A percentile compares a stretch with the other conserved stretches of the same genome.
Evolutionary conservation across 2,888 invertebrate species (phyloP).

Genomic region (Penaeus monodon): DNA sequence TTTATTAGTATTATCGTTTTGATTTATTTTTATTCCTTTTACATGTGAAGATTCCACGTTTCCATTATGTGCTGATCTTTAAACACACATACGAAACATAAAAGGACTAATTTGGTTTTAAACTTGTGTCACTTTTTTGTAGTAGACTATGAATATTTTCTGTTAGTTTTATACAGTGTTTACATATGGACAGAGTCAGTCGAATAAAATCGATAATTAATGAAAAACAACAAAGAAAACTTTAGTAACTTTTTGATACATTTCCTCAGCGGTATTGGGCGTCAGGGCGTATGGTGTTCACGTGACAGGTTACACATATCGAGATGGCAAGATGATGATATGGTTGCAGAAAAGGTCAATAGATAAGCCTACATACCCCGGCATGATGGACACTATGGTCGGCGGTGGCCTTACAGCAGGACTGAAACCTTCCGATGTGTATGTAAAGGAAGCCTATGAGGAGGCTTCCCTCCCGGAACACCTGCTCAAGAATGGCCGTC

Average conservation of each 20-base stretch:
- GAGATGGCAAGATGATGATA: conserved; percentile 83
- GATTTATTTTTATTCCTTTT: neutral
- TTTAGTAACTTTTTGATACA: neutral
- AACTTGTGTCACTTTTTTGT: no score
- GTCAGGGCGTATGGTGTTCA: conserved; percentile 94
- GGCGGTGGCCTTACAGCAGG: conserved; percentile 63
- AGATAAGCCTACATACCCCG: conserved; percentile 95
- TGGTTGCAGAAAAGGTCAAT: conserved; percentile 93
- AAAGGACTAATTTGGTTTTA: no score
- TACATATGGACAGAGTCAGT: neutral
- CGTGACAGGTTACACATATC: conserved; percentile 91
- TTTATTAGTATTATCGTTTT: conserved; percentile 12
- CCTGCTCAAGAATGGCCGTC: conserved; percentile 81
- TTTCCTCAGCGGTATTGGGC: conserved; percentile 81
- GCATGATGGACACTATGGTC: conserved; percentile 90
- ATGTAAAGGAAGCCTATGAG: conserved; percentile 92
- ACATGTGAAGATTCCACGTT: no score
- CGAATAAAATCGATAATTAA: no score
- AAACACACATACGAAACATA: no score
- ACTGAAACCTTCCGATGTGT: conserved; percentile 76
- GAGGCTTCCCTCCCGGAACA: conserved; percentile 90
- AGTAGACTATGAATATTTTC: no score
- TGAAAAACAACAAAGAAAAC: neutral
- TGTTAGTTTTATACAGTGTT: no score
- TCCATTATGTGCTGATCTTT: no score